Evolutionary conservation across 2,888 invertebrate species (phyloP).

Genomic region (Clivina fossor): DNA sequence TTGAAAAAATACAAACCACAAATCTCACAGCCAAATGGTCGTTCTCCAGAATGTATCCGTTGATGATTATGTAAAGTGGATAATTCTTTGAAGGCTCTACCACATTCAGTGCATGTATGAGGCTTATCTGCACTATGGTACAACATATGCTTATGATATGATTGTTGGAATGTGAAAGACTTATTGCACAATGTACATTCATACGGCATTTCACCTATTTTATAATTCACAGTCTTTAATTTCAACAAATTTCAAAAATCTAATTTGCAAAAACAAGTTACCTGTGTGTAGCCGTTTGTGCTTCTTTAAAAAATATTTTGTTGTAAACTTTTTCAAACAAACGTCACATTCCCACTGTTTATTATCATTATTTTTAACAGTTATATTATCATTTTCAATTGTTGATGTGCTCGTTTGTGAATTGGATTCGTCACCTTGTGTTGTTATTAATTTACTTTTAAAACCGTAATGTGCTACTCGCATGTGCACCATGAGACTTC

Average conservation of each 20-base stretch:
- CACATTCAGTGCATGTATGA: conserved; percentile 71
- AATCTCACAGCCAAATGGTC: conserved; percentile 84
- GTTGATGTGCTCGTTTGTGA: conserved; percentile 3
- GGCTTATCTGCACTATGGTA: conserved; percentile 88
- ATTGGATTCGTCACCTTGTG: conserved; percentile 12
- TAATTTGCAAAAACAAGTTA: conserved; percentile 44
- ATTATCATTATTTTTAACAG: conserved; percentile 56
- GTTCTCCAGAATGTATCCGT: conserved; percentile 81
- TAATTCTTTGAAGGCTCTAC: conserved; percentile 81
- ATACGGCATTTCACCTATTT: conserved; percentile 84
- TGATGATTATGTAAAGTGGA: conserved; percentile 86
- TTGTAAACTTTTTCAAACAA: conserved; percentile 82
- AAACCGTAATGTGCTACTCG: conserved; percentile 75
- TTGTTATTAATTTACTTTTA: conserved; percentile 41
- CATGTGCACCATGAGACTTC: conserved; percentile 79
- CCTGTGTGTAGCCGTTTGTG: conserved; percentile 85
- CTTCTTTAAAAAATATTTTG: conserved; percentile 87
- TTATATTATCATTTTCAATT: conserved; percentile 4
- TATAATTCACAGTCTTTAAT: neutral
- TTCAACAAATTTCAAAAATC: neutral
- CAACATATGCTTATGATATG: conserved; percentile 83
- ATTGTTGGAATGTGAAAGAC: conserved; percentile 87
- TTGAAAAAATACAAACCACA: conserved; percentile 70
- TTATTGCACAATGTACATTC: conserved; percentile 79
- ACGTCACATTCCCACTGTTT: conserved; percentile 87